Evolutionary conservation across 2,888 invertebrate species (phyloP).

Genomic region (Oscheius sp.): DNA sequence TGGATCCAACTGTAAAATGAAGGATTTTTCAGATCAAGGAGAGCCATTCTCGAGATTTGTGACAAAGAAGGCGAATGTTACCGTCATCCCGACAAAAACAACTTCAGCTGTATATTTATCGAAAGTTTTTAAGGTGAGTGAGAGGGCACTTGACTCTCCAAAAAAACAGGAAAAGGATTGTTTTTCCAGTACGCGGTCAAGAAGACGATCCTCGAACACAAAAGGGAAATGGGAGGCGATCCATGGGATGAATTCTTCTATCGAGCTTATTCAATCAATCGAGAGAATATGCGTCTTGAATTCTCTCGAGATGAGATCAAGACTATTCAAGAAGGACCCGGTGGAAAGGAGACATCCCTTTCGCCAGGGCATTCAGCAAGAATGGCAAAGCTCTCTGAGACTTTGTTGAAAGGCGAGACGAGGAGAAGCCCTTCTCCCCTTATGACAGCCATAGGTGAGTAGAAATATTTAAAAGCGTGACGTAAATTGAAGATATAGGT

Average conservation of each 20-base stretch:
- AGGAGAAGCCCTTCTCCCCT: constrained; percentile 6
- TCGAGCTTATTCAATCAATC: constrained; percentile 7
- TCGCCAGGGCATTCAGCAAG: neutral
- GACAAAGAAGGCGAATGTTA: neutral
- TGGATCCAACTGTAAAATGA: neutral
- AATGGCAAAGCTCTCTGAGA: constrained; percentile 7
- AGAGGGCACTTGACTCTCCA: too few species aligned
- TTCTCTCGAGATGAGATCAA: constrained; percentile 2
- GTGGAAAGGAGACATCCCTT: too few species aligned
- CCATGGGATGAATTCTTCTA: constrained; percentile 31
- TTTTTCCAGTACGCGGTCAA: constrained; percentile 25
- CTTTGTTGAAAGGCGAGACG: neutral
- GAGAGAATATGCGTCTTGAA: neutral
- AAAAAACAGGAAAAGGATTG: neutral
- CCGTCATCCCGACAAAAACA: neutral
- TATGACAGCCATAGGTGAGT: constrained; percentile 8
- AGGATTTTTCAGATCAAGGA: neutral
- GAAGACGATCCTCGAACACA: constrained; percentile 19
- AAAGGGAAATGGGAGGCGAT: constrained; percentile 16
- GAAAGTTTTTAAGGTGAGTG: constrained; percentile 14
- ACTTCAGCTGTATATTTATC: constrained; percentile 2
- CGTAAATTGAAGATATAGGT: too few species aligned
- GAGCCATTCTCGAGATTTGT: constrained; percentile 6
- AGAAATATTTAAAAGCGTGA: too few species aligned
- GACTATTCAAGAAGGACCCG: neutral